Conservation (phyloP, 2,113 vertebrate species). For the Bos javanicus region DNA sequence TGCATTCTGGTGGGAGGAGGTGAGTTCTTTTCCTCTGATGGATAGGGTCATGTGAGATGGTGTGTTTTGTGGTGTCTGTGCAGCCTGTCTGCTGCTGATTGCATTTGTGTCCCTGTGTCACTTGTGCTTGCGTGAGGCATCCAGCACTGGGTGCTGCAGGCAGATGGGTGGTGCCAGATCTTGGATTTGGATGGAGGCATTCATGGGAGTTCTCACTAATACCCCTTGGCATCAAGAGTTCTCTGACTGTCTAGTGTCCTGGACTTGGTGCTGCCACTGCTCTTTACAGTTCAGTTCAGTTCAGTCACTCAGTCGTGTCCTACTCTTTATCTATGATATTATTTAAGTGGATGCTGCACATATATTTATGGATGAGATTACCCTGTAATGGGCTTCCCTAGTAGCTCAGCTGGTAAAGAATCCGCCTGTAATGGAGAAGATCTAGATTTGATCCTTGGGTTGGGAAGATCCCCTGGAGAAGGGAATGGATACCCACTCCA, state of each 20-base stretch:
- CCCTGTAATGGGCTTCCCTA: background rate
- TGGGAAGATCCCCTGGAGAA: background rate
- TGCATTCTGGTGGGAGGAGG: background rate
- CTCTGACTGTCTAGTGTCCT: background rate
- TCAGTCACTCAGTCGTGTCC: too few relatives aligned
- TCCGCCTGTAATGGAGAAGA: background rate
- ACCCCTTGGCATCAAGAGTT: background rate
- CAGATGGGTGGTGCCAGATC: background rate
- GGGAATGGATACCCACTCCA: background rate
- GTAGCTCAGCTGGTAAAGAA: background rate
- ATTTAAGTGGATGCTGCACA: background rate
- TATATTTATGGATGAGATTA: background rate
- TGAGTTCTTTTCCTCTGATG: background rate
- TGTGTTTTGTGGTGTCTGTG: background rate
- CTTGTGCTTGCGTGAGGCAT: background rate
- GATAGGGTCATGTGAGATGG: background rate
- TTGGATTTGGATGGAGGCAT: background rate
- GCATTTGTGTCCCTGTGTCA: background rate
- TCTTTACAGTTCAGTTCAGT: background rate
- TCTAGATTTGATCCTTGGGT: background rate
- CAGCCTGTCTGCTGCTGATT: background rate
- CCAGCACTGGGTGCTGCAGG: background rate
- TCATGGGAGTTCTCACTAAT: background rate
- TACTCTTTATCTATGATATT: background rate
- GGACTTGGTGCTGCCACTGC: background rate